Percentiles rank a stretch among this genome's conserved stretches.
Conservation (phyloP, 2,888 invertebrate species). For the Ctenicera cuprea region DNA sequence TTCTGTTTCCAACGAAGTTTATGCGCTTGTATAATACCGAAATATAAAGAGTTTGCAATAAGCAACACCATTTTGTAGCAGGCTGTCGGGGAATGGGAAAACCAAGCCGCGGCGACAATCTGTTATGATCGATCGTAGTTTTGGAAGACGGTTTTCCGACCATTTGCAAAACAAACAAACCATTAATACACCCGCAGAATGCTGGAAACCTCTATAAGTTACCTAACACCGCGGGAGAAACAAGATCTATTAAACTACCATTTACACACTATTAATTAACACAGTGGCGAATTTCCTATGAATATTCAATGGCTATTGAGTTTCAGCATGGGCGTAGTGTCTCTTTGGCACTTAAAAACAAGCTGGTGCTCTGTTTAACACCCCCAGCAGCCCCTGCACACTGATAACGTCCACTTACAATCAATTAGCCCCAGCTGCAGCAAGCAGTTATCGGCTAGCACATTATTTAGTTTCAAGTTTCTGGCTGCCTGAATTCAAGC, state of each 20-base stretch:
- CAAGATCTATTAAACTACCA: slow-evolving; percentile 62
- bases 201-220: slow-evolving; percentile 47
- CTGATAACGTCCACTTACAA: slow-evolving; percentile 59
- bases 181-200: slow-evolving; percentile 41
- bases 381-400: slow-evolving; percentile 49
- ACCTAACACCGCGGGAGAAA: slow-evolving; percentile 43
- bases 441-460: slow-evolving; percentile 49
- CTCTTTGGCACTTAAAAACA: slow-evolving; percentile 24
- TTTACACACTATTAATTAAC: slow-evolving; percentile 65
- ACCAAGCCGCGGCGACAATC: slow-evolving; percentile 23
- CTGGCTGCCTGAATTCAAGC: slow-evolving; percentile 22
- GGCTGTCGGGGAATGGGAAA: not conserved
- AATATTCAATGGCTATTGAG: slow-evolving; percentile 64
- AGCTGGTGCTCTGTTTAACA: not conserved
- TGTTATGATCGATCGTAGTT: slow-evolving; percentile 25
- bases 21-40: slow-evolving; percentile 19
- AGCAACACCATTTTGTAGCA: slow-evolving; percentile 12
- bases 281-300: slow-evolving; percentile 62
- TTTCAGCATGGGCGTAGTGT: slow-evolving; percentile 43
- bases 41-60: slow-evolving; percentile 29
- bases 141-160: slow-evolving; percentile 33
- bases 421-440: slow-evolving; percentile 61
- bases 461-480: slow-evolving; percentile 36
- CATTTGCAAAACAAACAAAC: slow-evolving; percentile 42
- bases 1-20: slow-evolving; percentile 14